Evolutionary conservation across 2,888 invertebrate species (phyloP), one percentile per base, ranked within the genome.

Genomic region (Melieria picta): DNA sequence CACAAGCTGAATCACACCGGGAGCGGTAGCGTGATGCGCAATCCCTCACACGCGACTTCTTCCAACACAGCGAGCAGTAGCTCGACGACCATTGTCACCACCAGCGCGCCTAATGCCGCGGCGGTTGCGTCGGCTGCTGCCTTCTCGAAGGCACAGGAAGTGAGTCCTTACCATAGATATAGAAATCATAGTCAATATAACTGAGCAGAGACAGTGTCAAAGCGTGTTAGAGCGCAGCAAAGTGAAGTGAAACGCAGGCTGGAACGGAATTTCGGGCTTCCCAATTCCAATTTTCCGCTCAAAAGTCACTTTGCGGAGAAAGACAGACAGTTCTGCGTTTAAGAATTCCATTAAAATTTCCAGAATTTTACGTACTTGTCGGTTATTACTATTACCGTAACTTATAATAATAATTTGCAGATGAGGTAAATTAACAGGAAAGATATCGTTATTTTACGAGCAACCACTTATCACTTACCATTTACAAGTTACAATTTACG

Each of bases 81-180:
- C 30, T 30, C 30, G 2, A 2, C 30, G 30, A 30, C 30, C 30
- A 30, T 30, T 30, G 30, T 30, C 30, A 30, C 30, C 30, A 30
- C 89, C 87, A 63, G 89, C 72, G 78, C 80, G 64, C 78, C 82
- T 58, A 79, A 76, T 72, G 74, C 79, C 60, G 87, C 88, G 66
- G 89, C 83, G 86, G 87, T 88, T 85, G 84, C 82, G 69, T 81
- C 80, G 46, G 80, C 80, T 70, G 80, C 83, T 74, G 86, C 86
- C 69, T 85, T 85, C 77, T 82, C 86, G 72, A 86, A 87, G 80
- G 86, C 87, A 79, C 87, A 87, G 84, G 86, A 86, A 84, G 86
- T 86, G 85, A 81, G 84, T 83, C 82, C 85, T 82, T 84, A 84
- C 82, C 80, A 84, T 84, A 84, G 85, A 83, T 84, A 81, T 84